phyloP scores from a whole-genome alignment of 2,888 invertebrate genomes.

The Leptothorax acervorum region DNA sequence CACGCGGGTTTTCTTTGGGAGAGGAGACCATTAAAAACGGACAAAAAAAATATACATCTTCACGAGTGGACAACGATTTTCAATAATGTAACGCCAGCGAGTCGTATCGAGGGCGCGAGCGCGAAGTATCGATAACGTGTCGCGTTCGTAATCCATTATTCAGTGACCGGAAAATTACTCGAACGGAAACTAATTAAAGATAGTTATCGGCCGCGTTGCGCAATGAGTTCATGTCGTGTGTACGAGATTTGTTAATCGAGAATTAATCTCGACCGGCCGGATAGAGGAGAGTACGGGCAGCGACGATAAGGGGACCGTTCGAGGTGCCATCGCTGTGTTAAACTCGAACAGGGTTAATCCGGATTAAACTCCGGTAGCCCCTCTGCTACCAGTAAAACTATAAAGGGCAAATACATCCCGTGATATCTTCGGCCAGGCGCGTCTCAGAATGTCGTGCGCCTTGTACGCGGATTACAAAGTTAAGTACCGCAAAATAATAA shows the following conservation, averaged over 20 bases:
- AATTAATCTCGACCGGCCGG: conserved; percentile 60
- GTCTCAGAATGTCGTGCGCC: conserved; percentile 29
- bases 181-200: conserved; percentile 56
- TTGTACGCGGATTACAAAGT: conserved; percentile 34
- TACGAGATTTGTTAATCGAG: conserved; percentile 58
- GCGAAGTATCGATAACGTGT: conserved; percentile 9
- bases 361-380: conserved; percentile 53
- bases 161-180: conserved; percentile 47
- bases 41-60: not conserved
- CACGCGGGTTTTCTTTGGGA: not conserved
- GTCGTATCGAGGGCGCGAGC: not conserved
- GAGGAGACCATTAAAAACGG: not conserved
- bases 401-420: conserved; percentile 40
- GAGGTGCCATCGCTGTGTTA: conserved; percentile 53
- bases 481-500: conserved; percentile 15
- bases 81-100: conserved; percentile 25
- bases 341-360: conserved; percentile 62
- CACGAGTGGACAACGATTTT: conserved; percentile 40
- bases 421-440: conserved; percentile 35
- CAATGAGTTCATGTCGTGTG: conserved; percentile 23
- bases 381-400: conserved; percentile 55
- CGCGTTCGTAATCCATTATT: conserved; percentile 41
- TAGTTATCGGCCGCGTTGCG: conserved; percentile 37
- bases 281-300: not conserved
- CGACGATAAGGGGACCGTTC: conserved; percentile 37